Conservation (phyloP, 2,113 vertebrate species). For the Polyodon spathula region DNA sequence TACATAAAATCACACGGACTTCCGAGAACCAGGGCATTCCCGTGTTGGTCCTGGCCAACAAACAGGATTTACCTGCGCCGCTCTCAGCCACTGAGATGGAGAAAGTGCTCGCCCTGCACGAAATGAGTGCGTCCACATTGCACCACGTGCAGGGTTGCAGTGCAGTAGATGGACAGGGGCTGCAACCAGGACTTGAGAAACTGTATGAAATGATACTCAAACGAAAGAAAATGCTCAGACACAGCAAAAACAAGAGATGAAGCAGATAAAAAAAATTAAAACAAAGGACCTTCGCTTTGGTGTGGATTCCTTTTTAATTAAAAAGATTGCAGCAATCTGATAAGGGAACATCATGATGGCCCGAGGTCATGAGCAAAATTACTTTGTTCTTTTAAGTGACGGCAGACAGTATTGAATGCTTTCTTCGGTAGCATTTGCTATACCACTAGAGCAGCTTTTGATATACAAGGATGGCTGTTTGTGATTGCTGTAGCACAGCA, state of each 20-base stretch:
- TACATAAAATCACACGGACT: conserved; percentile 73
- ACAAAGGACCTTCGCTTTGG: conserved; percentile 24
- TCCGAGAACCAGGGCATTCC: conserved; percentile 82
- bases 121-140: conserved; percentile 62
- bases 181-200: conserved; percentile 72
- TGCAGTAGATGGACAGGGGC: conserved; percentile 70
- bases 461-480: no score
- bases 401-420: not conserved
- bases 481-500: no score
- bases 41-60: conserved; percentile 76
- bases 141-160: conserved; percentile 79
- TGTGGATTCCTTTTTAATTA: not conserved
- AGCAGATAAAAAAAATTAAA: not conserved
- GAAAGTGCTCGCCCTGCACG: conserved; percentile 65
- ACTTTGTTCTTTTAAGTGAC: not conserved
- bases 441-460: no score
- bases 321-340: not conserved
- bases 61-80: conserved; percentile 69
- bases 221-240: conserved; percentile 68
- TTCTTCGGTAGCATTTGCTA: not conserved
- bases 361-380: not conserved
- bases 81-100: conserved; percentile 64
- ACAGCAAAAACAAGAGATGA: conserved; percentile 70
- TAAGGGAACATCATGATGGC: not conserved
- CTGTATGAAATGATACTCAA: conserved; percentile 83